Base-by-base conservation (phyloP, 2,113 vertebrate genomes). In the Brachyhypopomus occidentalis region DNA sequence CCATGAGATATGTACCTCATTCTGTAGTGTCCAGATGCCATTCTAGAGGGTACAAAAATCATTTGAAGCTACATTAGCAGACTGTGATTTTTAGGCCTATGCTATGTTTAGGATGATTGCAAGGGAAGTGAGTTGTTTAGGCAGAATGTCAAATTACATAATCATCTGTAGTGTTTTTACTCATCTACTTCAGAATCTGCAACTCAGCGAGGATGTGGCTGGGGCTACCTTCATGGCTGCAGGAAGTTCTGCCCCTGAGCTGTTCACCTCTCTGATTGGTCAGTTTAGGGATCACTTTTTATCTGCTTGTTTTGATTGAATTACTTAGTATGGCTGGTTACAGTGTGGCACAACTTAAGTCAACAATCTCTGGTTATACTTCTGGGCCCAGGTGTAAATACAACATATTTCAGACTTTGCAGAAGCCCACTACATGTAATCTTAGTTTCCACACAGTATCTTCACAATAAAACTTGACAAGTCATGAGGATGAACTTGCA, bases 171-270 rank as follows among this genome's bases (percentile, higher is more conserved):
- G 20, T 52, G 14, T 75, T 81, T 59, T 38, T 82, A 17, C 60
- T 60, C 34, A 30, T 77, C 27, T 58, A 8, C 77, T 59, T 19
- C 78, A 94, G 93, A 94, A 94, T 84, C 91, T 94, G 85, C 92
- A 93, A 19, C 90, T 94, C 80, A 94, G 93, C 83, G 93, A 94
- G 79, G 93, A 94, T 87, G 93, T 94, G 73, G 93, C 93, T 0
- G 93, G 93, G 5, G 93, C 93, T 0, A 94, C 93, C 5, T 94
- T 94, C 64, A 94, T 94, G 93, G 93, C 93, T 48, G 93, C 93
- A 60, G 93, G 93, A 84, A 94, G 93, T 86, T 94, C 93, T 14
- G 93, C 93, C 80, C 93, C 93, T 0, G 93, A 94, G 86, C 92
- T 94, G 22, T 94, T 94, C 81, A 94, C 93, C 23, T 94, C 93